Evolutionary conservation across 1,140 invertebrate species (phyloP), one percentile per base, ranked within the genome.

Genomic region (Ceratina calcarata): DNA sequence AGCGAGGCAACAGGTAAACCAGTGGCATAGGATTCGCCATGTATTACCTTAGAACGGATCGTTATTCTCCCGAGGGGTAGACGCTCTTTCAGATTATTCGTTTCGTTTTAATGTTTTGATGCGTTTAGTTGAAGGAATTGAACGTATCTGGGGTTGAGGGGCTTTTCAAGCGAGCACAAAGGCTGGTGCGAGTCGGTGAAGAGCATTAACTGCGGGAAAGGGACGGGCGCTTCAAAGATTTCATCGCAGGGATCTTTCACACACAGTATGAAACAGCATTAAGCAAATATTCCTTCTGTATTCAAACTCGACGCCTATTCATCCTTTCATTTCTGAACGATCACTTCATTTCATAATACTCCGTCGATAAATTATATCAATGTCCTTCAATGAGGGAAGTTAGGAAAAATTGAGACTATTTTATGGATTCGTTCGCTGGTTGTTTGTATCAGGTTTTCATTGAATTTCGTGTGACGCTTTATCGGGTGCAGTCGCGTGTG

Each of bases 401-500:
- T 10, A 45, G 8, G 7, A 45, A 45, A 45, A 45, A 45, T 45
- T 2, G 6, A 45, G 37, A 45, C 10, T 45, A 45, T 10, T 64
- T 64, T n/a, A n/a, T 64, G 22, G 24, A 64, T 65, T 4, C 20
- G 18, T 4, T 18, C 1, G 16, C 8, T 20, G 18, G n/a, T 16
- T 45, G n/a, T 49, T 22, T 22, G 15, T n/a, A 7, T 24, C 20
- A 13, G 0, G 45, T 3, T 67, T 18, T 51, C 16, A 27, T 22
- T 20, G 22, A n/a, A 27, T 7, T 22, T 55, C 32, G 49, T 22
- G 20, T 18, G 45, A 37, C 27, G 22, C n/a, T 22, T 61, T 58
- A 64, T 78, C 27, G 58, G 49, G 62, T 72, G 76, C 76, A 72
- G 55, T 64, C 24, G 37, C 37, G 69, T 65, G 60, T 71, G 76